Evolutionary conservation across 2,888 invertebrate species (phyloP), one percentile per base, ranked within the genome.

Genomic region (Eurois occulta): DNA sequence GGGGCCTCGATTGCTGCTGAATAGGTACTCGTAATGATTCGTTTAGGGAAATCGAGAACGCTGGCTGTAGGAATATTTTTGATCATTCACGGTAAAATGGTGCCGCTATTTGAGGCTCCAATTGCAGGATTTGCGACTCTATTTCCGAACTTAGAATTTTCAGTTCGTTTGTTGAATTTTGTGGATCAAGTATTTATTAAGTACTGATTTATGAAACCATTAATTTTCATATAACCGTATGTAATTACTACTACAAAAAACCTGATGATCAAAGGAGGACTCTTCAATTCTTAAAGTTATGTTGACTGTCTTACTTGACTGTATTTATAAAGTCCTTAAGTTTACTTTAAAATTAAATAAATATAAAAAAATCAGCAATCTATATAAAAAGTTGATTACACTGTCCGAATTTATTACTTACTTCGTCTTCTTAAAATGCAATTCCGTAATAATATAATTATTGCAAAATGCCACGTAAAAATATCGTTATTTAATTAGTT

Each of bases 1-100:
- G 93, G 91, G 91, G 89, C 89, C 86, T 84, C 86, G 88, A 90
- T 90, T 89, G 88, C 87, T 90, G 80, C 85, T 81, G 87, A 86
- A 88, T 88, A 88, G 90, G 89, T 89, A 91, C 89, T 89, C 84
- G 87, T 87, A 90, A 90, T 89, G 84, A 89, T 88, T 89, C 88
- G 88, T 89, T 87, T 88, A 88, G 84, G 88, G 85, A 83, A 88
- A 85, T 84, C 68, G 72, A 41, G 69, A 80, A 65, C 78, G 73
- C 65, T 72, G 65, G 35, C 78, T 72, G 60, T 68, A 71, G 75
- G 74, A 75, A 66, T 88, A 81, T 86, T 80, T 78, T 81, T 66
- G 79, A 67, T 78, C 16, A 72, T 80, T 77, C 67, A 68, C 21
- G 55, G 58, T 52, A 73, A 86, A 80, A 76, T 77, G 46, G 75